Evolutionary conservation across 2,888 invertebrate genomes (phyloP), one percentile per base, ranked within the genome.

Genomic region (Vannuccia rotundouncinata): DNA sequence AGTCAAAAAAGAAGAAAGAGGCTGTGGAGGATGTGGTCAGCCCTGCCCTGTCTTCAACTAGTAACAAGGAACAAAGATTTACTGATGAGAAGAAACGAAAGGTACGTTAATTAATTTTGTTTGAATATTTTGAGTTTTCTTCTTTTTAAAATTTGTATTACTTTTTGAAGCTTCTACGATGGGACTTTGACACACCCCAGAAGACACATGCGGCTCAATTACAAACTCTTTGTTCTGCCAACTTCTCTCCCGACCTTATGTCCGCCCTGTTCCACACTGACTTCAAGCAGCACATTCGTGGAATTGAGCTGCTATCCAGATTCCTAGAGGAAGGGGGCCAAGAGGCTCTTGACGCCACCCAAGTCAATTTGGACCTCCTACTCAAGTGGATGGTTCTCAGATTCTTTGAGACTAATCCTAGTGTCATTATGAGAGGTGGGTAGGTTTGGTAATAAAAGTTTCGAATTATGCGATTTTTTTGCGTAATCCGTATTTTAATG

Each of bases 391-490:
- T 96, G 84, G 96, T 97, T 0, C 89, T 99, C 75, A 90, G 98
- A 82, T 99, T 99, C 90, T 98, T 96, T 86, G 98, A 99, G 89
- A 99, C 98, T 29, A 99, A 99, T 90, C 97, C 98, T 10, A 95
- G 95, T 22, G 97, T 98, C 59, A 91, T 98, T 82, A 91, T 27
- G n/a, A 29, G 81, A 28, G 79, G 81, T 79, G 22, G 5, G 73
- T n/a, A 13, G 76, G 2, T 73, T 5, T 73, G n/a, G 10, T 59
- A 59, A 59, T 10, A 10, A 10, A 59, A 59, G 10, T 59, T 59
- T 59, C n/a, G 10, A 10, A 59, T n/a, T 59, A 59, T 59, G 59
- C n/a, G n/a, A n/a, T n/a, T n/a, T n/a, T n/a, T n/a, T n/a, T n/a
- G n/a, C n/a, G n/a, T n/a, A n/a, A n/a, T n/a, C n/a, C n/a, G n/a